phyloP scores from a whole-genome alignment of 1,140 invertebrate genomes.

The Heliconius congener region DNA sequence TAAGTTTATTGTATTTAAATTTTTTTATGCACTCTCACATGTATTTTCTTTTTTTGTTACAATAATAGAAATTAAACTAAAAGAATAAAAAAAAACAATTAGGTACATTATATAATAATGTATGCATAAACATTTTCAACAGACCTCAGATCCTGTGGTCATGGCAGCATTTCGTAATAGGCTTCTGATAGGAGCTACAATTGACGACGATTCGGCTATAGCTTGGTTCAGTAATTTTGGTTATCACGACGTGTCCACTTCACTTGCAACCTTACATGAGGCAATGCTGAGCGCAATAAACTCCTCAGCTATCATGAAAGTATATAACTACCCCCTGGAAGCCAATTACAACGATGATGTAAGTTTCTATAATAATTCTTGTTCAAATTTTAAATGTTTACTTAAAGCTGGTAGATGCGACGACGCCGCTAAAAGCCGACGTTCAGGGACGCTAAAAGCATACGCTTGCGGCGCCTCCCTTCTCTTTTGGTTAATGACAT shows the following conservation, averaged over 20 bases:
- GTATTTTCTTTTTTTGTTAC: too few species aligned
- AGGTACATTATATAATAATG: too few species aligned
- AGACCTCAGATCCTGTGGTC: constrained; percentile 47
- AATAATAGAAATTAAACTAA: too few species aligned
- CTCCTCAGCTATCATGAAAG: constrained; percentile 50
- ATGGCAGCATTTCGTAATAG: constrained; percentile 53
- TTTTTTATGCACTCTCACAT: too few species aligned
- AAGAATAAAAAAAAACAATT: too few species aligned
- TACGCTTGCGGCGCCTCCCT: too few species aligned
- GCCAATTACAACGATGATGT: constrained; percentile 65
- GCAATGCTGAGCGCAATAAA: constrained; percentile 57
- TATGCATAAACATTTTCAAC: not conserved
- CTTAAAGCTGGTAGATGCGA: too few species aligned
- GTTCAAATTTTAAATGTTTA: too few species aligned
- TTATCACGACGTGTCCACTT: constrained; percentile 68
- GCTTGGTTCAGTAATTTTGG: constrained; percentile 76
- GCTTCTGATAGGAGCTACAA: constrained; percentile 63
- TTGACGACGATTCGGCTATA: constrained; percentile 53
- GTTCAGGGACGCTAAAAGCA: too few species aligned
- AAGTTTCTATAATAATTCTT: constrained; percentile 1
- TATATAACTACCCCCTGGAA: constrained; percentile 66
- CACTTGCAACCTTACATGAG: constrained; percentile 57
- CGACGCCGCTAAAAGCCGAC: too few species aligned
- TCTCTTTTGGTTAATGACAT: too few species aligned
- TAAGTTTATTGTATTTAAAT: too few species aligned